These are phyloP conservation scores for Pasiphila rectangulata DNA, from an alignment of 2,888 invertebrate species.

Conservation along the genomic window DNA sequence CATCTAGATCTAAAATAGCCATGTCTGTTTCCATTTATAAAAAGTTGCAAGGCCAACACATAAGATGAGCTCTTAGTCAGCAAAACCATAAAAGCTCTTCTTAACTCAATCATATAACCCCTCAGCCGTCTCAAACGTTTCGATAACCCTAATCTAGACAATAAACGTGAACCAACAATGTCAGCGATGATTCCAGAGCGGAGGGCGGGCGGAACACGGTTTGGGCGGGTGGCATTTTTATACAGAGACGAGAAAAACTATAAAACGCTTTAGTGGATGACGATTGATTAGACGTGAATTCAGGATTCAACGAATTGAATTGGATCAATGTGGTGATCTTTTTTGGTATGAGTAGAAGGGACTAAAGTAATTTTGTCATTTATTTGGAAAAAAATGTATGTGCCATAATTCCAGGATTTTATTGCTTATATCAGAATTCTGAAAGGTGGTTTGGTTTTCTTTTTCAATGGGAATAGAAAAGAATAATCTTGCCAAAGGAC, in stretches of 20 bases:
- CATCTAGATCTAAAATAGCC: too few species aligned
- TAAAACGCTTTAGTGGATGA: slow-evolving; percentile 52
- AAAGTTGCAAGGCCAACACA: too few species aligned
- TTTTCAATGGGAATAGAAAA: too few species aligned
- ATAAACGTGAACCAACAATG: slow-evolving; percentile 72
- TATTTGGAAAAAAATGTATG: too few species aligned
- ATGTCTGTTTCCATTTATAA: too few species aligned
- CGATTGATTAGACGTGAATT: slow-evolving; percentile 59
- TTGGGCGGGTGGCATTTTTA: slow-evolving; percentile 77
- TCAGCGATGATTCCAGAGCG: slow-evolving; percentile 66
- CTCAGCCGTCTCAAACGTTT: neutral
- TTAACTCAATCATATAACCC: slow-evolving; percentile 37
- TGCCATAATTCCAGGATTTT: too few species aligned
- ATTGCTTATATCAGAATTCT: too few species aligned
- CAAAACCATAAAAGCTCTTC: slow-evolving; percentile 22
- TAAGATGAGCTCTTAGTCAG: too few species aligned
- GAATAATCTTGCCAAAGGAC: too few species aligned
- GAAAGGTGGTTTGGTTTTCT: too few species aligned
- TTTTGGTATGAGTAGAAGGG: neutral
- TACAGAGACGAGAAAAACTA: slow-evolving; percentile 60
- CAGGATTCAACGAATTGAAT: slow-evolving; percentile 39
- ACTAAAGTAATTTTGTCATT: too few species aligned
- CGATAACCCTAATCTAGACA: slow-evolving; percentile 55
- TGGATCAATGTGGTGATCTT: slow-evolving; percentile 22
- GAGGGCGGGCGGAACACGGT: slow-evolving; percentile 56